These are phyloP conservation scores for Erebia aethiops DNA, from an alignment of 2,888 invertebrate species.

Conservation along the genomic window DNA sequence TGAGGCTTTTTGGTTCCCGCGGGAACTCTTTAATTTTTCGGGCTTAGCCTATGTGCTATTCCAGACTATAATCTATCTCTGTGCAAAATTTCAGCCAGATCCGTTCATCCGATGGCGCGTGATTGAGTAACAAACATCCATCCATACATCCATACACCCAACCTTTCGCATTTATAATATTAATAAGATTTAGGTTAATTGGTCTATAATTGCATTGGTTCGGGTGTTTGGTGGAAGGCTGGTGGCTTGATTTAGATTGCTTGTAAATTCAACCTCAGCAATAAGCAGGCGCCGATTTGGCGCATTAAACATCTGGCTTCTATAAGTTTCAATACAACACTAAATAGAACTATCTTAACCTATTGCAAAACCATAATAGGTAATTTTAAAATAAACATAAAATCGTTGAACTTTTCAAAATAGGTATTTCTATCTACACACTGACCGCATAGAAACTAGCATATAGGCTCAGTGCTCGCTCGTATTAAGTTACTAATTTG, in stretches of 20 bases:
- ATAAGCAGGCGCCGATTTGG: constrained; percentile 78
- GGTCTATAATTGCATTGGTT: background rate
- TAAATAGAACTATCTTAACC: background rate
- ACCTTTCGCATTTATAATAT: no score
- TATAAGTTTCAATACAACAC: constrained; percentile 14
- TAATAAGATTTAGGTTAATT: no score
- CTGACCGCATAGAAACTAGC: constrained; percentile 26
- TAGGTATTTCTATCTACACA: constrained; percentile 7
- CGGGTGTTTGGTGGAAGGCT: constrained; percentile 49
- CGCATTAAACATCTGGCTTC: constrained; percentile 55
- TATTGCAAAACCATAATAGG: background rate
- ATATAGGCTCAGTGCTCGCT: constrained; percentile 32
- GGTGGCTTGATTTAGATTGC: constrained; percentile 59
- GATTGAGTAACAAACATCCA: no score
- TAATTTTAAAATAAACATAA: constrained; percentile 1
- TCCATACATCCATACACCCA: no score
- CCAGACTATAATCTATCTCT: no score
- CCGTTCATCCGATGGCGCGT: no score
- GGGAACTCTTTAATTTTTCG: no score
- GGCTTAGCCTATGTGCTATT: no score
- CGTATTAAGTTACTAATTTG: constrained; percentile 50
- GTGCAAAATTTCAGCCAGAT: no score
- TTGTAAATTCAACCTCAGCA: constrained; percentile 75
- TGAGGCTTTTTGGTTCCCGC: no score
- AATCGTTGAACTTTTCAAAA: constrained; percentile 16